A percentile compares a stretch with the other conserved stretches of the same genome.
Conservation (phyloP, 2,797 vertebrate genomes). For the Poeciliopsis presidionis region DNA sequence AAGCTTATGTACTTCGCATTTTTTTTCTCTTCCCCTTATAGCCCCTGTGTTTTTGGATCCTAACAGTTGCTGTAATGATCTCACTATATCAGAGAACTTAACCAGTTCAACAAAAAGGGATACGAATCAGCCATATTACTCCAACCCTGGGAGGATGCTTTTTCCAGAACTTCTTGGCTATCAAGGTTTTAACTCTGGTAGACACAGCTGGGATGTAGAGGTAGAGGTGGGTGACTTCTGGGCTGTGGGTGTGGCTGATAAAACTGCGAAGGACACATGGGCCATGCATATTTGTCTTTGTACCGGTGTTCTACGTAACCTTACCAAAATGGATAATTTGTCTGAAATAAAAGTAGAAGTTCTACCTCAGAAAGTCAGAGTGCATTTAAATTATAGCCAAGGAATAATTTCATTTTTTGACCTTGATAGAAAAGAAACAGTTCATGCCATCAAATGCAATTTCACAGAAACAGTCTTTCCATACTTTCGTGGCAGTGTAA, state of each 20-base stretch:
- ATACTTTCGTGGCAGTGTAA: rapidly evolving
- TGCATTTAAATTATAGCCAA: slow-evolving; percentile 34
- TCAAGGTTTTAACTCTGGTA: slow-evolving; percentile 44
- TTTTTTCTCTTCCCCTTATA: not conserved
- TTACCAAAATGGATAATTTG: rapidly evolving
- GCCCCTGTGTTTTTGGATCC: slow-evolving; percentile 52
- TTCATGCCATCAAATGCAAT: not conserved
- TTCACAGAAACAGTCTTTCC: slow-evolving; percentile 29
- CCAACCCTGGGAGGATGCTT: not conserved
- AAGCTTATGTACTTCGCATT: not conserved
- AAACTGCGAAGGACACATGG: rapidly evolving
- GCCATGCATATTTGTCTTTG: rapidly evolving
- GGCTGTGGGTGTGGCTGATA: slow-evolving; percentile 2
- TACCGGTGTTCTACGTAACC: rapidly evolving
- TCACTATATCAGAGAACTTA: slow-evolving; percentile 17
- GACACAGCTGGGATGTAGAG: slow-evolving; percentile 47
- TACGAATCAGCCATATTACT: rapidly evolving
- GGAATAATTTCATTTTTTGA: slow-evolving; percentile 45
- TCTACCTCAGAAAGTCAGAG: slow-evolving; percentile 20
- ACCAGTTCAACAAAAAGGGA: rapidly evolving
- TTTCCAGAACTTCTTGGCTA: rapidly evolving
- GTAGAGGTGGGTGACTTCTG: rapidly evolving
- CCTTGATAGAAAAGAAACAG: not conserved
- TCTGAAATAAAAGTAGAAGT: rapidly evolving
- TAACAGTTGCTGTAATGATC: rapidly evolving